Conservation (phyloP, 2,113 vertebrate species). For the Suricata suricatta region DNA sequence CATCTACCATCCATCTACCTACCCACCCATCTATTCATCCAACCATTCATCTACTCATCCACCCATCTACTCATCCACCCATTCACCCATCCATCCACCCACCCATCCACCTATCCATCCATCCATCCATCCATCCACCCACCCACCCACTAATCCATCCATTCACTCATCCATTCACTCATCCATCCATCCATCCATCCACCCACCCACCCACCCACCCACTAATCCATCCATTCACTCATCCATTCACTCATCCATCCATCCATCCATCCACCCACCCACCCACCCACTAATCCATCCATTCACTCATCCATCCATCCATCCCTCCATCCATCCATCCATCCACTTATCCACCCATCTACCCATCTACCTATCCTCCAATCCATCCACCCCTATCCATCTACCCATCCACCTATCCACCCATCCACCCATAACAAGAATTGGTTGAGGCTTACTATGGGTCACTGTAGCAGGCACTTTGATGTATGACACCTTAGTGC, state of each 20-base stretch:
- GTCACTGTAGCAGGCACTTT: not conserved
- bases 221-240: not conserved
- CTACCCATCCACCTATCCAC: not conserved
- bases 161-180: not conserved
- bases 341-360: not conserved
- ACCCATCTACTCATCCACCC: not conserved
- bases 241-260: fast-evolving
- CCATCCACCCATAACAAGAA: not conserved
- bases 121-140: not conserved
- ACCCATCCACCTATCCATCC: not conserved
- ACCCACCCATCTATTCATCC: not conserved
- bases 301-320: not conserved
- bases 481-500: not conserved
- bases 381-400: not conserved
- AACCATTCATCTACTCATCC: not conserved
- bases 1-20: not conserved
- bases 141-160: not conserved
- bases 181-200: not conserved
- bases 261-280: not conserved
- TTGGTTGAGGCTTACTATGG: not conserved
- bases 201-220: not conserved
- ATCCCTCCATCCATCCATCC: fast-evolving
- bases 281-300: not conserved
- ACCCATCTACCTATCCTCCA: not conserved
- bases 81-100: no score